These are phyloP conservation scores for Oreochromis mossambicus DNA, from an alignment of 2,797 vertebrate species.

Conservation along the genomic window DNA sequence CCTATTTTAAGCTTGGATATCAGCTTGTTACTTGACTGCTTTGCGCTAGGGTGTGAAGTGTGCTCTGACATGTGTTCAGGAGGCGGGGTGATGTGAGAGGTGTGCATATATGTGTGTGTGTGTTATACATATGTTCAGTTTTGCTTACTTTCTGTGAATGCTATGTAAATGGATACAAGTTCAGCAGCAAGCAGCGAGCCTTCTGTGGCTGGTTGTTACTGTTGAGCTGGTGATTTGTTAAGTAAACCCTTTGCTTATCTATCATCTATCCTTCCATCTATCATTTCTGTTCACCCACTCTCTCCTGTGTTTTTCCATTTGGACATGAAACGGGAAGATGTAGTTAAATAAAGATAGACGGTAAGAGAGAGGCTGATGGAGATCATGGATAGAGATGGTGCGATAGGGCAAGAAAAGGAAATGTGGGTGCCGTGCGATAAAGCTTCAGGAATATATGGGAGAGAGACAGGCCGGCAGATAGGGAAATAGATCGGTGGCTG, in stretches of 20 bases:
- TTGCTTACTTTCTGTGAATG: not conserved
- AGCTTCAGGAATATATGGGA: conserved; percentile 51
- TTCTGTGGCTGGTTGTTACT: not conserved
- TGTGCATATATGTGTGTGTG: not conserved
- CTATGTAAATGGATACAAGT: conserved; percentile 1
- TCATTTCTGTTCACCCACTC: not conserved
- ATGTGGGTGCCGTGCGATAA: conserved; percentile 61
- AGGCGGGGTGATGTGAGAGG: conserved; percentile 38
- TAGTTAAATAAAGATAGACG: conserved; percentile 18
- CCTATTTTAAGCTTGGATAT: conserved; percentile 52
- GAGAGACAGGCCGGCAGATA: conserved; percentile 54
- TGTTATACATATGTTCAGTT: conserved; percentile 25
- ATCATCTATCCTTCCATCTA: conserved; percentile 8
- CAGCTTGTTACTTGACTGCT: conserved; percentile 42
- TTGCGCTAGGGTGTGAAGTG: conserved; percentile 51
- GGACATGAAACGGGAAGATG: not conserved
- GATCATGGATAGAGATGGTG: conserved; percentile 34
- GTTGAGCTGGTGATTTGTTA: not conserved
- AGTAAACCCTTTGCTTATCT: conserved; percentile 9
- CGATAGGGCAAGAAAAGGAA: conserved; percentile 32
- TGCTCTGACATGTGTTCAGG: conserved; percentile 56
- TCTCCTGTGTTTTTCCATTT: not conserved
- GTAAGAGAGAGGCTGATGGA: conserved; percentile 1
- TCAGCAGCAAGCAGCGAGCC: not conserved
- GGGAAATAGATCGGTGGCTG: conserved; percentile 52